Conservation (phyloP, 1,140 invertebrate species). For the Halesus radiatus region DNA sequence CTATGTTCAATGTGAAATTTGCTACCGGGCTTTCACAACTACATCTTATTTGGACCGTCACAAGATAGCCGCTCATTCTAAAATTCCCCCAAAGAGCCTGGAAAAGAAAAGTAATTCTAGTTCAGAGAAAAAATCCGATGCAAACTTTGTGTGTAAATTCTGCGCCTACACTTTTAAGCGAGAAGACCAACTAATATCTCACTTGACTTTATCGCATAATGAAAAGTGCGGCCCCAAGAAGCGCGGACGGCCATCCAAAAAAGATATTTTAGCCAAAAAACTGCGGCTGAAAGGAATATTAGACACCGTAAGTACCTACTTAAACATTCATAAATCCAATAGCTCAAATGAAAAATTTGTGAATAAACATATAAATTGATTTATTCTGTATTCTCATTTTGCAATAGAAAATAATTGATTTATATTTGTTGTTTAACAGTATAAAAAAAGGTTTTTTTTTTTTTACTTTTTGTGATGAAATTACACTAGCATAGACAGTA, state of each 20-base stretch:
- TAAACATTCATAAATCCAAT: too few relatives aligned
- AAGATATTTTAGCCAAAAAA: constrained; percentile 49
- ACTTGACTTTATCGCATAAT: constrained; percentile 49
- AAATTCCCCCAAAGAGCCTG: constrained; percentile 4
- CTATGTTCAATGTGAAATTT: constrained; percentile 49
- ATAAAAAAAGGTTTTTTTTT: too few relatives aligned
- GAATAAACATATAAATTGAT: too few relatives aligned
- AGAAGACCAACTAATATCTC: constrained; percentile 50
- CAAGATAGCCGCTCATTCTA: constrained; percentile 48
- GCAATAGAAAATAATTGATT: too few relatives aligned
- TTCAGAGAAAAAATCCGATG: constrained; percentile 7
- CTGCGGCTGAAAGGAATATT: constrained; percentile 50
- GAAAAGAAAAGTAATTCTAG: constrained; percentile 15
- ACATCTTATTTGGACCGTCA: constrained; percentile 41
- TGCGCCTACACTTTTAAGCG: constrained; percentile 46
- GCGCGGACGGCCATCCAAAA: constrained; percentile 54
- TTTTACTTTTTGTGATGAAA: too few relatives aligned
- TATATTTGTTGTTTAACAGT: too few relatives aligned
- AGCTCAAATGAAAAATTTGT: too few relatives aligned
- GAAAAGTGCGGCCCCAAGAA: constrained; percentile 48
- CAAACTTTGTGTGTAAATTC: constrained; percentile 45
- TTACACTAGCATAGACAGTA: too few relatives aligned
- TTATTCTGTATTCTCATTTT: too few relatives aligned
- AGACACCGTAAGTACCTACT: constrained; percentile 44
- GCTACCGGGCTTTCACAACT: constrained; percentile 47